Evolutionary conservation across 2,113 vertebrate genomes (phyloP).

Genomic region (Siniperca knerii): DNA sequence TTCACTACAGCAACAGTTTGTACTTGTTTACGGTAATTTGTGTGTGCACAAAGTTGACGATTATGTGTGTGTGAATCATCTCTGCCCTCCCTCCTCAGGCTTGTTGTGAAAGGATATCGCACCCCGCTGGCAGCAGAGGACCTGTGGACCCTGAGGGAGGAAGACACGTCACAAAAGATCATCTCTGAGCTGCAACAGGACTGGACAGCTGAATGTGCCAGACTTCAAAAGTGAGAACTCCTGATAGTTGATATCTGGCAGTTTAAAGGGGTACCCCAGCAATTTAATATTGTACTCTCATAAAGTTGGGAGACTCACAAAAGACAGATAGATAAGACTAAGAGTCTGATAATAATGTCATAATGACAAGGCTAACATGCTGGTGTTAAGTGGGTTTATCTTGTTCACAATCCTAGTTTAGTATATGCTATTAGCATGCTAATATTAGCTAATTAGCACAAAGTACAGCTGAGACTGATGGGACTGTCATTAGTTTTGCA

Average conservation of each 20-base stretch:
- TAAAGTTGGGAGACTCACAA: neutral
- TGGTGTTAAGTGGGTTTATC: neutral
- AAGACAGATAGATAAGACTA: neutral
- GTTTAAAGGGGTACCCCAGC: neutral
- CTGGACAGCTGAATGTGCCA: conserved; percentile 86
- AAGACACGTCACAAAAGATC: conserved; percentile 90
- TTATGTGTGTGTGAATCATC: conserved; percentile 48
- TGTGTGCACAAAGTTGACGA: conserved; percentile 56
- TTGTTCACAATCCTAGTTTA: neutral
- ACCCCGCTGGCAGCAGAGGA: conserved; percentile 84
- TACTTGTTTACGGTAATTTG: conserved; percentile 69
- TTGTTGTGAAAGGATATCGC: conserved; percentile 89
- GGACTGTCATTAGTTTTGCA: neutral
- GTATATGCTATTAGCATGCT: neutral
- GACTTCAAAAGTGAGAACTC: conserved; percentile 81
- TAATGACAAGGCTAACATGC: neutral
- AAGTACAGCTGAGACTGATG: neutral
- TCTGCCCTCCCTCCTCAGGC: conserved; percentile 77
- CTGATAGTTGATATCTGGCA: neutral
- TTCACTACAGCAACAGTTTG: conserved; percentile 61
- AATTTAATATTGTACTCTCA: neutral
- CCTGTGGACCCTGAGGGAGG: conserved; percentile 90
- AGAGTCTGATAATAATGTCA: too few relatives aligned
- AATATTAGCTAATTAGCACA: neutral
- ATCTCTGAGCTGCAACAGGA: conserved; percentile 87